Conservation (phyloP, 2,113 vertebrate species). For the Oxyura jamaicensis region DNA sequence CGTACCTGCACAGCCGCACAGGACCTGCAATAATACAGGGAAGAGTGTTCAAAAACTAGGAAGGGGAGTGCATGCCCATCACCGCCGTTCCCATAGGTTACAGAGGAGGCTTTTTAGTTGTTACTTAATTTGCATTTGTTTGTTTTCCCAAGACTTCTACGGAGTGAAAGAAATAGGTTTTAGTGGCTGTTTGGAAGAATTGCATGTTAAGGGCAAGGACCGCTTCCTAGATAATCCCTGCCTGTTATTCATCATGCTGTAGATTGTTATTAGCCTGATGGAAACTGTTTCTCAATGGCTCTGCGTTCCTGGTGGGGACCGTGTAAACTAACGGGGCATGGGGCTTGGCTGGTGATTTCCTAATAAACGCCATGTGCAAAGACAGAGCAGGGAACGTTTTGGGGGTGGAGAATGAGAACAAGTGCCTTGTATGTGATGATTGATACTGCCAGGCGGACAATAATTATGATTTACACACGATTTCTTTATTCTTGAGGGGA, state of each 20-base stretch:
- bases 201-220: not conserved
- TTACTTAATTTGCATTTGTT: not conserved
- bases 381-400: not conserved
- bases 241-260: not conserved
- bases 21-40: not conserved
- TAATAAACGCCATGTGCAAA: not conserved
- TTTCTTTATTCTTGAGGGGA: conserved; percentile 72
- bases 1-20: not conserved
- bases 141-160: not conserved
- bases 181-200: not conserved
- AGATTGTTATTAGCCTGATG: not conserved
- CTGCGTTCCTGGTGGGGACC: not conserved
- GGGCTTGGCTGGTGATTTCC: not conserved
- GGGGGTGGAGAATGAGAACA: not conserved
- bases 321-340: not conserved
- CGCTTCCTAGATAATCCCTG: not conserved
- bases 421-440: conserved; percentile 57
- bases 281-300: not conserved
- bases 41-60: not conserved
- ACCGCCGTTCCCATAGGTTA: not conserved
- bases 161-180: not conserved
- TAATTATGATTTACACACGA: conserved; percentile 70
- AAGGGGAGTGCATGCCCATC: not conserved
- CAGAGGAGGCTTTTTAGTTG: not conserved
- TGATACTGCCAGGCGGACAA: conserved; percentile 60